Evolutionary conservation across 2,113 vertebrate species (phyloP).

Genomic region (Kryptolebias marmoratus): DNA sequence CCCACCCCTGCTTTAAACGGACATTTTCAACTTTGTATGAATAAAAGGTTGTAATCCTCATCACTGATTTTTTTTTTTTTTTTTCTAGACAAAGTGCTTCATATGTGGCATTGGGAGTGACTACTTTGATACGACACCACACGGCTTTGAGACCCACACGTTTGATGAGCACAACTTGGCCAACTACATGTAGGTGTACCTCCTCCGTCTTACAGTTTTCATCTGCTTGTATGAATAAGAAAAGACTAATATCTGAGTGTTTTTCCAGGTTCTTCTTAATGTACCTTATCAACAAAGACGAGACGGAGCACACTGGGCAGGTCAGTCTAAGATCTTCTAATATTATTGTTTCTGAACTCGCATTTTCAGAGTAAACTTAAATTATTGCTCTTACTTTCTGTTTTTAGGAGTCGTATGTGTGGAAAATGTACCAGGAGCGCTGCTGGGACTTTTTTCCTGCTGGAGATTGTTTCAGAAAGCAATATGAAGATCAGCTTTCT

Average conservation of each 20-base stretch:
- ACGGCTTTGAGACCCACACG: slow-evolving; percentile 93
- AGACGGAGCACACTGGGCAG: slow-evolving; percentile 94
- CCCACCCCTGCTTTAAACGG: not conserved
- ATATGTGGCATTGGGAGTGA: slow-evolving; percentile 94
- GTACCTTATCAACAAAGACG: slow-evolving; percentile 95
- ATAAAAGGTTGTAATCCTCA: not conserved
- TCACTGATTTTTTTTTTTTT: slow-evolving; percentile 19
- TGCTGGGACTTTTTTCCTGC: slow-evolving; percentile 84
- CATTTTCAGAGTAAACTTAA: not conserved
- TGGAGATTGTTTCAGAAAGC: slow-evolving; percentile 84
- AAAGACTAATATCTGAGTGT: slow-evolving; percentile 11
- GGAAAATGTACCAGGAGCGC: slow-evolving; percentile 86
- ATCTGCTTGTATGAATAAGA: not conserved
- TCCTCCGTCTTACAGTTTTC: not conserved
- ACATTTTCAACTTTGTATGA: not conserved
- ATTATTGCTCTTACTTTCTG: not conserved
- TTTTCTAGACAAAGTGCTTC: slow-evolving; percentile 90
- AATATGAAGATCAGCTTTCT: slow-evolving; percentile 83
- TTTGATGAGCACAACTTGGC: slow-evolving; percentile 93
- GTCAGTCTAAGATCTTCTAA: slow-evolving; percentile 67
- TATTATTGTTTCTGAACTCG: not conserved
- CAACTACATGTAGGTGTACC: slow-evolving; percentile 84
- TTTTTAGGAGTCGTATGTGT: slow-evolving; percentile 82
- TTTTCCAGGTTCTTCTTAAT: slow-evolving; percentile 90
- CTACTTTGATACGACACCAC: slow-evolving; percentile 92